Conservation (phyloP, 2,888 invertebrate species). For the Latheticus oryzae region DNA sequence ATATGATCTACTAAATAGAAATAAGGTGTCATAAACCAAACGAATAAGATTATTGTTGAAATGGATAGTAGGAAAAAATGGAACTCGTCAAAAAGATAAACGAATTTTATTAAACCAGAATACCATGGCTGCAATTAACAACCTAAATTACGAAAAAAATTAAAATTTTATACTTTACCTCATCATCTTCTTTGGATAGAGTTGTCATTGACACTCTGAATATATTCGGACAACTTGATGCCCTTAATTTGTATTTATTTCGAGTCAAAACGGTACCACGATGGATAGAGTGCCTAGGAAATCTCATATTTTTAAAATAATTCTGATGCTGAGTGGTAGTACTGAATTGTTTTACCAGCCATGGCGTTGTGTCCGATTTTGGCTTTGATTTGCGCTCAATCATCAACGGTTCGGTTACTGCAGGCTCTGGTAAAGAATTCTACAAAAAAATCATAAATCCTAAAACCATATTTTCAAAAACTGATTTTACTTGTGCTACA, state of each 20-base stretch:
- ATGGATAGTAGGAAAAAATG: slow-evolving; percentile 85
- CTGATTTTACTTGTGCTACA: no score
- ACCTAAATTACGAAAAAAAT: slow-evolving; percentile 32
- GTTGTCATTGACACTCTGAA: slow-evolving; percentile 91
- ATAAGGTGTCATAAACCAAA: slow-evolving; percentile 96
- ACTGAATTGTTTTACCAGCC: slow-evolving; percentile 69
- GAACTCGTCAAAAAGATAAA: slow-evolving; percentile 79
- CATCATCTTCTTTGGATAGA: slow-evolving; percentile 79
- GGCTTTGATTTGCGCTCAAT: slow-evolving; percentile 32
- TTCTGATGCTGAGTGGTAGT: slow-evolving; percentile 70
- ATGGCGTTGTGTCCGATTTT: slow-evolving; percentile 59
- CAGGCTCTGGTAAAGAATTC: slow-evolving; percentile 55
- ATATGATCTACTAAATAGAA: slow-evolving; percentile 92
- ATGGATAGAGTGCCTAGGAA: slow-evolving; percentile 86
- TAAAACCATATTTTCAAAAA: no score
- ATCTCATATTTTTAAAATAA: slow-evolving; percentile 77
- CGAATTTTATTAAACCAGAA: slow-evolving; percentile 73
- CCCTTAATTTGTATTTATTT: slow-evolving; percentile 82
- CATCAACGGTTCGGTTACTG: slow-evolving; percentile 48
- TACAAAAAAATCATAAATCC: slow-evolving; percentile 40
- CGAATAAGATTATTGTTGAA: slow-evolving; percentile 89
- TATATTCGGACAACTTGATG: slow-evolving; percentile 93
- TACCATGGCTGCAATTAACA: slow-evolving; percentile 76
- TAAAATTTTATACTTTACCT: slow-evolving; percentile 67
- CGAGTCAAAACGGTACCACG: slow-evolving; percentile 87